A percentile compares a stretch with the other conserved stretches of the same genome.
Conservation (phyloP, 2,113 vertebrate genomes). For the Grallaria varia region DNA sequence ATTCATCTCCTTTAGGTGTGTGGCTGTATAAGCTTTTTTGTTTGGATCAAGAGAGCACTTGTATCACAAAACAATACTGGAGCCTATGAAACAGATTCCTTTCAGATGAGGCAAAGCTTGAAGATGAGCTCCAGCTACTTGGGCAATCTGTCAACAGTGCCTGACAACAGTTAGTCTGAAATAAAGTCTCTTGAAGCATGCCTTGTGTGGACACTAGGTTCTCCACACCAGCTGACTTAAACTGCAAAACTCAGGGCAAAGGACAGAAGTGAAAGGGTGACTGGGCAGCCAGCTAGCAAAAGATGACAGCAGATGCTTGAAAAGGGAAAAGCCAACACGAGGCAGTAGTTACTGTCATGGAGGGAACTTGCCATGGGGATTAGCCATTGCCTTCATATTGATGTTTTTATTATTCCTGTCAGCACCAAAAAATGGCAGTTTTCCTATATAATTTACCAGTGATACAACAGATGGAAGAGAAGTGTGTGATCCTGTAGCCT, state of each 20-base stretch:
- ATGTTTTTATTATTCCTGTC: neutral
- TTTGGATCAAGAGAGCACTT: neutral
- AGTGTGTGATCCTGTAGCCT: neutral
- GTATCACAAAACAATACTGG: neutral
- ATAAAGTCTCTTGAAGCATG: neutral
- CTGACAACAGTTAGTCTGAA: neutral
- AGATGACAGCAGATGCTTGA: neutral
- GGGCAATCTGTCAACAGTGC: neutral
- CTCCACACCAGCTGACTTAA: neutral
- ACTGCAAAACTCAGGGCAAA: neutral
- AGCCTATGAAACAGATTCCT: neutral
- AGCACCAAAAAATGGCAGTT: neutral
- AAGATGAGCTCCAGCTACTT: neutral
- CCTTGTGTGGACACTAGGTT: neutral
- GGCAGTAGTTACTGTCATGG: neutral
- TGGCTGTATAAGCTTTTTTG: neutral
- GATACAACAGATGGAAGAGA: neutral
- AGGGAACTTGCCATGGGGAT: neutral
- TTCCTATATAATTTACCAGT: neutral
- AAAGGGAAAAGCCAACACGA: neutral
- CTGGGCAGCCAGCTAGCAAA: neutral
- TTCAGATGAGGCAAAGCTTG: neutral
- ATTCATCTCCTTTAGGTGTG: fast-evolving
- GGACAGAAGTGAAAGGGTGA: neutral
- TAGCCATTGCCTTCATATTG: neutral